These are phyloP conservation scores for Phyllopteryx taeniolatus DNA, from an alignment of 2,113 vertebrate species.

Conservation along the genomic window DNA sequence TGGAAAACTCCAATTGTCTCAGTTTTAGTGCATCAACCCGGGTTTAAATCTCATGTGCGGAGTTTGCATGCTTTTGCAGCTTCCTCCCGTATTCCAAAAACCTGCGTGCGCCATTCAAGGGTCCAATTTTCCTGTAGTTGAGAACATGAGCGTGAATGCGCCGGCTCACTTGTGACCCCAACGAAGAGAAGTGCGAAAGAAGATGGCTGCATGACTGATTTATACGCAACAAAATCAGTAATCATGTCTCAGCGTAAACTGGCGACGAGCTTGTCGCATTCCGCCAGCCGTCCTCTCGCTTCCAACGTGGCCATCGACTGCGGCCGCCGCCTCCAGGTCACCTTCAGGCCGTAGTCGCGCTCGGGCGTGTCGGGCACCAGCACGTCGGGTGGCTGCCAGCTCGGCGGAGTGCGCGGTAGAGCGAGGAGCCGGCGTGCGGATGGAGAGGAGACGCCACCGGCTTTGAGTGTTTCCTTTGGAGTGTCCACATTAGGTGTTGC, in stretches of 20 bases:
- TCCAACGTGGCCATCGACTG: slow-evolving; percentile 72
- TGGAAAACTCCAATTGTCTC: too few species aligned
- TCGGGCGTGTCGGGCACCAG: slow-evolving; percentile 86
- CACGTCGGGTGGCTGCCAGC: slow-evolving; percentile 45
- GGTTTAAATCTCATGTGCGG: too few species aligned
- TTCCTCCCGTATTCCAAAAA: too few species aligned
- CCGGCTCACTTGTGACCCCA: not conserved
- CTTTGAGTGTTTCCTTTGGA: slow-evolving; percentile 48
- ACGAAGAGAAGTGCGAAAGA: not conserved
- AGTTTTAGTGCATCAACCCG: too few species aligned
- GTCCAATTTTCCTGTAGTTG: not conserved
- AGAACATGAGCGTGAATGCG: not conserved
- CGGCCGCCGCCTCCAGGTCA: slow-evolving; percentile 82
- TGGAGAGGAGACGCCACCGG: slow-evolving; percentile 13
- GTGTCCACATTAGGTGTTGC: slow-evolving; percentile 60
- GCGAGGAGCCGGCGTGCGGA: slow-evolving; percentile 22
- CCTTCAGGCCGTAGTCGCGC: slow-evolving; percentile 82
- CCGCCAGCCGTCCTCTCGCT: slow-evolving; percentile 71
- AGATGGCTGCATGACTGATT: not conserved
- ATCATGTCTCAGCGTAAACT: slow-evolving; percentile 16
- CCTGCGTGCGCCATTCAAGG: not conserved
- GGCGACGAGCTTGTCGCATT: slow-evolving; percentile 66
- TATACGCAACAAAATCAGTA: not conserved
- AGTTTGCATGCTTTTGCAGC: too few species aligned
- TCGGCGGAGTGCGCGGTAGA: slow-evolving; percentile 13